Base-by-base conservation (phyloP, 2,113 vertebrate species). In the Marmota flaviventris region DNA sequence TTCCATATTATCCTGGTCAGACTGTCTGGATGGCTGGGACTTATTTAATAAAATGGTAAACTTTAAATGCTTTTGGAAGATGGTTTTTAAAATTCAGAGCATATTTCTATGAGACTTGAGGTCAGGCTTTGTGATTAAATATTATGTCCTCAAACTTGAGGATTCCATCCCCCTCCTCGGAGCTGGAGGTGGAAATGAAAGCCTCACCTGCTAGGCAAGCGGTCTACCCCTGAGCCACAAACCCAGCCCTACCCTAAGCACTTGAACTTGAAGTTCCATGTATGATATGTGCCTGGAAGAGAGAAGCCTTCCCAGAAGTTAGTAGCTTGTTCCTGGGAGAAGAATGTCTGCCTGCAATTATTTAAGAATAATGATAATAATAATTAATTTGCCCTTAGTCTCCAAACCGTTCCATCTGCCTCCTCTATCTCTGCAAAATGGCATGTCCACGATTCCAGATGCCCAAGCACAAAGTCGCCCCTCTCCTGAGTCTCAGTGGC, bases 61-160 rank as follows among this genome's bases (percentile, higher is more conserved):
- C 82, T 94, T 81, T 95, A 51, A 73, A 48, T 75, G 67, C 78
- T 93, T 93, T 84, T 20, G 4, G 75, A 93, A 96, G 90, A 77
- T 82, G 79, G 0, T 65, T 92, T 97, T 95, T 96, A 87, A 84
- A 94, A 90, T 94, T 76, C 81, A 90, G 75, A 92, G 75, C 81
- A 25, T 22, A 56, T 34, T 91, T 72, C 75, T 84, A 92, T 39
- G 56, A 39, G 61, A 84, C 32, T 20, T 70, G 76, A 76, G 69
- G 88, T 79, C 89, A 92, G 61, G 29, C 13, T 88, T 69, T 93
- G 58, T n/a, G 72, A 69, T 70, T 76, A 85, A 79, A 76, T 45
- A 58, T 34, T 63, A 67, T 5, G 29, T 42, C 70, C 81, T 95
- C 18, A 0, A 42, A 72, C 70, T 67, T 67, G 82, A 83, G 24